Base-by-base conservation (phyloP, 64 coral and sea anemone species). In the Actinia equina region DNA sequence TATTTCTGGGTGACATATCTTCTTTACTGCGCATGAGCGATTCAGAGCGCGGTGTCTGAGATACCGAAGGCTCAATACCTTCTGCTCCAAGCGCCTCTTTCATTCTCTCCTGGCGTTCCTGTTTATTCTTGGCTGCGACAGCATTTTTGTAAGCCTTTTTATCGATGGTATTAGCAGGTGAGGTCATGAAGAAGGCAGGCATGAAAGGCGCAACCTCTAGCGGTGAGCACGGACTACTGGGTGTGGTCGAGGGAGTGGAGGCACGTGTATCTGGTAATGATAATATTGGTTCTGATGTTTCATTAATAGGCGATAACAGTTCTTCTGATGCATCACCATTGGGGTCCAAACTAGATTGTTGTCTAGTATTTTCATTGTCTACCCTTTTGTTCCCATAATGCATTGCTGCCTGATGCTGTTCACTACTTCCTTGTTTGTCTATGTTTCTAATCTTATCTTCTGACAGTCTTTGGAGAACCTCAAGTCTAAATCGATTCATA, bases 161-260 rank as follows among this genome's bases (percentile, higher is more conserved):
- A n/a, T 92, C 90, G n/a, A 92, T 79, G 0, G 91, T 88, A 15
- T 93, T 96, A 12, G 92, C 94, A 43, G 94, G 94, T 17, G 94
- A 96, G 3, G 94, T 96, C 20, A 90, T 93, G 59, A 96, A 88
- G 74, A 96, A 96, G 0, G 49, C 78, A 8, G 94, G 94, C 81
- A 88, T 96, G 59, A 96, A 96, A 19, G 94, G 94, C 51, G 91
- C 94, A 69, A 96, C 78, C 16, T 96, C 94, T 26, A 96, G 89
- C 17, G 94, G 94, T 1, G 94, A 96, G 23, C 91, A 96, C 0
- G 94, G 94, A 26, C 91, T 93, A 84, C 94, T 96, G 56, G 94
- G 94, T 5, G 94, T 80, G 19, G 94, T 96, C 20, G 94, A 96
- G 43, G 83, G 84, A 18, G 82, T 82, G n/a, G 89, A 90, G 42